phyloP scores from a whole-genome alignment of 1,140 invertebrate genomes.

The Sinella curviseta region DNA sequence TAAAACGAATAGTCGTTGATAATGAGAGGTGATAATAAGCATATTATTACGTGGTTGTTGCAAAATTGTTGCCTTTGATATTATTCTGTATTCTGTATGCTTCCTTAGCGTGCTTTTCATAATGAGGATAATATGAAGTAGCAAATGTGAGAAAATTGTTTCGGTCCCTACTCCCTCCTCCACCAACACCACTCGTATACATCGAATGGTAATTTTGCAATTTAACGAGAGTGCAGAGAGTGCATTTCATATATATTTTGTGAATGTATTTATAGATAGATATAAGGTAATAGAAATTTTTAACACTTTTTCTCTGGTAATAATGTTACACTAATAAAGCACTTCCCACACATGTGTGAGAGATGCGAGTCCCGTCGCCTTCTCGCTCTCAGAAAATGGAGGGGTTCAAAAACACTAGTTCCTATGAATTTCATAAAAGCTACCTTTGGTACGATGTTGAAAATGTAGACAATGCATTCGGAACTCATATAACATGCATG shows the following conservation, averaged over 20 bases:
- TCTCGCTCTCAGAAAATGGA: neutral
- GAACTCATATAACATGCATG: neutral
- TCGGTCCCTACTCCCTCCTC: too few species aligned
- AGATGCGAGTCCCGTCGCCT: neutral
- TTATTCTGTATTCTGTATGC: too few species aligned
- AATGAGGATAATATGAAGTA: too few species aligned
- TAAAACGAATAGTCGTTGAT: neutral
- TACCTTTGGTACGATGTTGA: neutral
- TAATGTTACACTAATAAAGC: constrained; percentile 12
- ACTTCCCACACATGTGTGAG: neutral
- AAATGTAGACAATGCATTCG: too few species aligned
- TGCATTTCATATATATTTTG: too few species aligned
- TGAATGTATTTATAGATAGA: too few species aligned
- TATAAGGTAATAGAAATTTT: neutral
- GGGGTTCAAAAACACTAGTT: neutral
- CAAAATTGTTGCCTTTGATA: neutral
- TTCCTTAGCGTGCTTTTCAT: too few species aligned
- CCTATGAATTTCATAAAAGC: neutral
- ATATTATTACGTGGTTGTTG: neutral
- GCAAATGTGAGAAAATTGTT: too few species aligned
- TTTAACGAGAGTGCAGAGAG: too few species aligned
- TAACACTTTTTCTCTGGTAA: constrained; percentile 1
- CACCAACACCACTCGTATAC: too few species aligned
- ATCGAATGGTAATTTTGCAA: too few species aligned
- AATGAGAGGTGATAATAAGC: constrained; percentile 1